phyloP scores from a whole-genome alignment of 2,113 vertebrate species.

The Ginglymostoma cirratum region DNA sequence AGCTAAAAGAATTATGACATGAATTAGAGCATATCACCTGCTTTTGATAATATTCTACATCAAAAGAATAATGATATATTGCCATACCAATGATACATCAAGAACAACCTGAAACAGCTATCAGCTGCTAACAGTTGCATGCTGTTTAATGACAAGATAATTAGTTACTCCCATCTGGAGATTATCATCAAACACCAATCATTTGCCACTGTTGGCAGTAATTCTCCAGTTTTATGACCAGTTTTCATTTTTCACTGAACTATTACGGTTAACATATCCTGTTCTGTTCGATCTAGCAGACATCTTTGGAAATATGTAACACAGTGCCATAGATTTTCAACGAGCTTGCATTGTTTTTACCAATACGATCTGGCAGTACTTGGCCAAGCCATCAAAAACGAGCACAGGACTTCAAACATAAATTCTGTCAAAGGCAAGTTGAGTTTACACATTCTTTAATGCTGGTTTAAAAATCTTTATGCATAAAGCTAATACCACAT shows the following conservation, averaged over 20 bases:
- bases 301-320: neutral
- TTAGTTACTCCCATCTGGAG: neutral
- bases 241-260: neutral
- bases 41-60: no score
- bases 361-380: neutral
- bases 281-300: neutral
- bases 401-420: neutral
- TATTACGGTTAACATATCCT: neutral
- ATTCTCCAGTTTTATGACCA: neutral
- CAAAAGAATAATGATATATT: no score
- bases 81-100: no score
- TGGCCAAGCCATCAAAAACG: neutral
- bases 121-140: neutral
- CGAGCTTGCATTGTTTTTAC: neutral
- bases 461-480: neutral
- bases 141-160: conserved; percentile 11
- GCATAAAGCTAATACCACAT: neutral
- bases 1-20: no score
- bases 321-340: neutral
- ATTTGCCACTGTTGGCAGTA: neutral
- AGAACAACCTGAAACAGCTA: no score
- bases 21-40: no score
- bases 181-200: neutral
- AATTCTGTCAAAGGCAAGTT: neutral
- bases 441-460: neutral